Evolutionary conservation across 2,888 invertebrate species (phyloP).

Genomic region (Acanthococcus lagerstroemiae): DNA sequence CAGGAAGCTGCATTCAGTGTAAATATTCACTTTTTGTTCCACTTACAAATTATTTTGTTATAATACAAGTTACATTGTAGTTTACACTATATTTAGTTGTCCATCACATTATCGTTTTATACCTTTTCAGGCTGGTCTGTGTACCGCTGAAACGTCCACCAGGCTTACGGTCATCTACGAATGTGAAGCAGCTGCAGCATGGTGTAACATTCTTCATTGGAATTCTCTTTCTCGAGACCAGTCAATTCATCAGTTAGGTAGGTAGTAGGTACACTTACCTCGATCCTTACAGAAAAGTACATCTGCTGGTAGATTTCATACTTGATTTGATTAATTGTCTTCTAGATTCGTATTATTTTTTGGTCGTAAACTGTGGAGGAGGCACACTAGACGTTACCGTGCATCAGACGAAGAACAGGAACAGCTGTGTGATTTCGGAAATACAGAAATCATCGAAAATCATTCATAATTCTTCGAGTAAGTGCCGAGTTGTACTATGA

Average conservation of each 20-base stretch:
- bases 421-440: constrained; percentile 43
- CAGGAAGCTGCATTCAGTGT: constrained; percentile 44
- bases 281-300: too few species aligned
- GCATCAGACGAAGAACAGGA: constrained; percentile 43
- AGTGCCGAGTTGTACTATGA: too few species aligned
- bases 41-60: too few species aligned
- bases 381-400: constrained; percentile 51
- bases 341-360: constrained; percentile 45
- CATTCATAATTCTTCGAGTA: constrained; percentile 34
- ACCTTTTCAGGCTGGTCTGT: constrained; percentile 45
- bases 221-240: too few species aligned
- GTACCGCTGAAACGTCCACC: constrained; percentile 43
- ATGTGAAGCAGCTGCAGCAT: constrained; percentile 50
- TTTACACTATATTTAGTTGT: background rate
- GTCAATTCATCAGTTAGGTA: too few species aligned
- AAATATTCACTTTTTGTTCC: too few species aligned
- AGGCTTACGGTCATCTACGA: constrained; percentile 48
- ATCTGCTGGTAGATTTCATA: too few species aligned
- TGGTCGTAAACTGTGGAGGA: constrained; percentile 51
- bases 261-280: too few species aligned
- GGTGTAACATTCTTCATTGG: constrained; percentile 42
- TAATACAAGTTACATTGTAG: background rate
- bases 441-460: constrained; percentile 48
- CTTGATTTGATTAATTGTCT: too few species aligned
- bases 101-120: too few species aligned